Base-by-base conservation (phyloP, 2,888 invertebrate species). In the Cecidostiba fungosa region DNA sequence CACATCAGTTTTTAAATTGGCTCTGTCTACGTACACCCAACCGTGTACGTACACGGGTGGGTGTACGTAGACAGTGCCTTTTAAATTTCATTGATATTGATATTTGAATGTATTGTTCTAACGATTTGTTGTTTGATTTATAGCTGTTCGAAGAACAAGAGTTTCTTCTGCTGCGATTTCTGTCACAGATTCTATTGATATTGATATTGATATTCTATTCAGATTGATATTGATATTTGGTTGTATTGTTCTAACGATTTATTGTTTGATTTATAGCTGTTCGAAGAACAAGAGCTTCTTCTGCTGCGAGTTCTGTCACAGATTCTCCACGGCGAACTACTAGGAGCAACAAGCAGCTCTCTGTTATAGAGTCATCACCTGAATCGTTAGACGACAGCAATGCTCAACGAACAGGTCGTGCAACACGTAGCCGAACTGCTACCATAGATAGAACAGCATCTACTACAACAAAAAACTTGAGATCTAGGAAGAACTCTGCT, bases 401-500 rank as follows among this genome's bases (percentile, higher is more conserved):
- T 76, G 32, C 5, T 29, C 62, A 66, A 14, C 32, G 39, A 23
- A 16, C 16, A 62, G 73, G 72, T 69, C 87, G 83, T 3, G 39
- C 77, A 26, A 85, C 85, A 12, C 82, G 87, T 19, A 86, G 87
- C 43, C 62, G 83, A 59, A 16, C 77, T 62, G 76, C 83, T 72
- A 86, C 86, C 19, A 39, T 86, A 23, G 87, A 87, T 36, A 87
- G 86, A 74, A 32, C 73, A 12, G 29, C 62, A 76, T 19, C 81
- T 50, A 16, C 5, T 32, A 1, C 16, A 72, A 29, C 54, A 43
- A 86, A 69, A 72, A 86, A 29, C 23, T 83, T 83, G 36, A 86
- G 85, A 32, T 86, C 87, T 14, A 81, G 87, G n/a, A 87, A 85
- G 76, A 85, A 81, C 36, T 87, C 87, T 29, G 87, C 59, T 14